Conservation (phyloP, 2,888 invertebrate species). For the Microdon myrmicae region DNA sequence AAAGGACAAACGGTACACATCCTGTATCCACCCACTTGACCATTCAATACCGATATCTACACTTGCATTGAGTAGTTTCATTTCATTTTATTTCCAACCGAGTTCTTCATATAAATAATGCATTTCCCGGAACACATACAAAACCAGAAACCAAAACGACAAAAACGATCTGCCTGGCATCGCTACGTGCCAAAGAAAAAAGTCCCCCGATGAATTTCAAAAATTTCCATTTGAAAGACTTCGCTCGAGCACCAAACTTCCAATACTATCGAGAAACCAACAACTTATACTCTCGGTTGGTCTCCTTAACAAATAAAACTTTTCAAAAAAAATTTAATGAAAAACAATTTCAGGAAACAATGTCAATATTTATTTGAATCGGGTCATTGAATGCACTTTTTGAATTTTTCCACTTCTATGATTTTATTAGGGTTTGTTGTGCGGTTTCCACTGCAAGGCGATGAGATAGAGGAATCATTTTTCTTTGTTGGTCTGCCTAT, state of each 20-base stretch:
- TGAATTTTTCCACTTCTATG: constrained; percentile 30
- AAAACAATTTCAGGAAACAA: constrained; percentile 49
- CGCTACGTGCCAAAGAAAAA: no score
- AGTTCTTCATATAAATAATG: constrained; percentile 45
- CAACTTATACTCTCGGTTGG: constrained; percentile 6
- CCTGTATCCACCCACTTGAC: no score
- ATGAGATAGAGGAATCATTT: no score
- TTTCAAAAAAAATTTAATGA: constrained; percentile 30
- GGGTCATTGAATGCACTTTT: constrained; percentile 50
- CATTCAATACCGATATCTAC: constrained; percentile 40
- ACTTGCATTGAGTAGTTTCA: constrained; percentile 16
- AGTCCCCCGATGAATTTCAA: constrained; percentile 36
- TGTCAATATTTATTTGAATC: constrained; percentile 53
- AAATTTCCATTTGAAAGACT: constrained; percentile 45
- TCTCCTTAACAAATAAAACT: constrained; percentile 1
- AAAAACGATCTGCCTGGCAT: no score
- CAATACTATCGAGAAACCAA: not conserved
- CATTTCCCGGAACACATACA: constrained; percentile 39
- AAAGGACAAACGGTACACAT: no score
- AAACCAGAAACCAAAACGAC: constrained; percentile 1
- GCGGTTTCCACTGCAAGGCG: not conserved
- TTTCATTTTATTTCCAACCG: constrained; percentile 38
- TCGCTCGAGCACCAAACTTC: constrained; percentile 20
- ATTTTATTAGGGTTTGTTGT: not conserved
- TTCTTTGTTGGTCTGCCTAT: no score